Evolutionary conservation across 2,113 vertebrate genomes (phyloP).

Genomic region (Indicator indicator): DNA sequence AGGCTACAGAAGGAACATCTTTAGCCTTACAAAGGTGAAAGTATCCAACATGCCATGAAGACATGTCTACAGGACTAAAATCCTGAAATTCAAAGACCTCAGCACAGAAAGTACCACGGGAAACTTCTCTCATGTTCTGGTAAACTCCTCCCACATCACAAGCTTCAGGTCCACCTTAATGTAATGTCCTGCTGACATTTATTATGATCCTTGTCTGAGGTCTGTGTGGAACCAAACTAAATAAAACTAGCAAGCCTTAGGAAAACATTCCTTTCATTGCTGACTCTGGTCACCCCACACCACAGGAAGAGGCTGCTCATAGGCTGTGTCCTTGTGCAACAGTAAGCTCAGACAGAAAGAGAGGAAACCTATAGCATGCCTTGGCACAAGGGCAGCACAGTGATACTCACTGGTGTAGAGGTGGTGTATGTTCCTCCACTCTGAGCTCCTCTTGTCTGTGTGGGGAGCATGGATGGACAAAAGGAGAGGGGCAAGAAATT

Average conservation of each 20-base stretch:
- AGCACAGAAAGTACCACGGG: accelerated
- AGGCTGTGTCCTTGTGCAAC: background rate
- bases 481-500: background rate
- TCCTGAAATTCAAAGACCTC: background rate
- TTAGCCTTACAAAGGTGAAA: background rate
- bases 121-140: too few species aligned
- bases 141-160: background rate
- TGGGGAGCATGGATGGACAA: background rate
- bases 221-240: constrained; percentile 51
- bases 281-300: background rate
- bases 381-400: background rate
- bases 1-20: background rate
- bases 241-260: constrained; percentile 37
- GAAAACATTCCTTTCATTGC: constrained; percentile 61
- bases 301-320: background rate
- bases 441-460: background rate
- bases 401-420: background rate
- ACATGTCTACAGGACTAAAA: background rate
- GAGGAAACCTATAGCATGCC: background rate
- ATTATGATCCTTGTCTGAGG: background rate
- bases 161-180: background rate
- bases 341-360: background rate
- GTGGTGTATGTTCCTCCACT: accelerated
- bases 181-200: background rate
- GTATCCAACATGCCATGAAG: background rate